These are phyloP conservation scores for Shargacucullia verbasci DNA, from an alignment of 2,888 invertebrate species.

Conservation along the genomic window DNA sequence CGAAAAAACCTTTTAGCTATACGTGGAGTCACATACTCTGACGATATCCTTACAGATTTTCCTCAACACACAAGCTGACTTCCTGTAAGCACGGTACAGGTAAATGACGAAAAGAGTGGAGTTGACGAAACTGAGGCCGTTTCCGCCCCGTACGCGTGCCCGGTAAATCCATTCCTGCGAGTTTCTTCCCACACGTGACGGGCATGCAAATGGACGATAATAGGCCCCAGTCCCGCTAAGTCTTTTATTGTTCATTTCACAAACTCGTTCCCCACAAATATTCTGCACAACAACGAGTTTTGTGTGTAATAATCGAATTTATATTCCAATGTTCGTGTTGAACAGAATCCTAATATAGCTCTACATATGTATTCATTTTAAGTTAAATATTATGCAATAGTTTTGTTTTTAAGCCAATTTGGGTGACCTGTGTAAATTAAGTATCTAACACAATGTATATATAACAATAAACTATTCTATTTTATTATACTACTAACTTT, in stretches of 20 bases:
- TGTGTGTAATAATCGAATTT: slow-evolving; percentile 28
- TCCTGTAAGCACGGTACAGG: slow-evolving; percentile 14
- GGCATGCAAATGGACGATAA: slow-evolving; percentile 65
- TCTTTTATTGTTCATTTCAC: slow-evolving; percentile 49
- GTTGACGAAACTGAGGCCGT: slow-evolving; percentile 41
- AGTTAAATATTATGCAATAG: too few relatives aligned
- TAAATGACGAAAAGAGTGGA: slow-evolving; percentile 37
- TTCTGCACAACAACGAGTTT: slow-evolving; percentile 26
- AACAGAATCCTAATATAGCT: slow-evolving; percentile 27
- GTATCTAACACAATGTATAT: too few relatives aligned
- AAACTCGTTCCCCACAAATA: slow-evolving; percentile 33
- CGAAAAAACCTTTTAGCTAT: not conserved
- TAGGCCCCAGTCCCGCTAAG: slow-evolving; percentile 34
- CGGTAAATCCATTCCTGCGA: slow-evolving; percentile 68
- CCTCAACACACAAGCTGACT: slow-evolving; percentile 5
- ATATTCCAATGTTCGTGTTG: slow-evolving; percentile 24
- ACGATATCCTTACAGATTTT: slow-evolving; percentile 17
- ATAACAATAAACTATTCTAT: too few relatives aligned
- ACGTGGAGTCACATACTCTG: slow-evolving; percentile 9
- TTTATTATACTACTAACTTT: too few relatives aligned
- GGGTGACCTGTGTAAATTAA: not conserved
- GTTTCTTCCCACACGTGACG: slow-evolving; percentile 69
- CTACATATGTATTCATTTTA: slow-evolving; percentile 7
- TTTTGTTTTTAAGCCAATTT: too few relatives aligned
- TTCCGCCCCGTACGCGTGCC: slow-evolving; percentile 36